These are phyloP conservation scores for Pelosia muscerda DNA, from an alignment of 2,888 invertebrate species.

Conservation along the genomic window DNA sequence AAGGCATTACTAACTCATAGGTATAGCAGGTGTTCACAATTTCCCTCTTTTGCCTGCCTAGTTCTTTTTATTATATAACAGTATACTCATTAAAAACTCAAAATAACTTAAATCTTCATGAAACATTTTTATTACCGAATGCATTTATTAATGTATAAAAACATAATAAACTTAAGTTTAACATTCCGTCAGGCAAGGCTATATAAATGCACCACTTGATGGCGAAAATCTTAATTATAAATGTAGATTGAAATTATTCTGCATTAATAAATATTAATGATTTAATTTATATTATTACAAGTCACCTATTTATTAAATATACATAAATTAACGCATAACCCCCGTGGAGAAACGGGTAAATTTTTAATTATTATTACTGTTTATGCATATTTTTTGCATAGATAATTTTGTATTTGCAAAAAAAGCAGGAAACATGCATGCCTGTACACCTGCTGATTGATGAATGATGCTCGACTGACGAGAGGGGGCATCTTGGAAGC, in stretches of 20 bases:
- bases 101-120: not conserved
- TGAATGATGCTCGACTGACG: no score
- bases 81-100: not conserved
- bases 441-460: no score
- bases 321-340: slow-evolving; percentile 29
- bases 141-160: slow-evolving; percentile 11
- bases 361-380: slow-evolving; percentile 1
- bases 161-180: slow-evolving; percentile 15
- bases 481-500: no score
- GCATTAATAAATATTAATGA: slow-evolving; percentile 32
- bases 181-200: slow-evolving; percentile 7
- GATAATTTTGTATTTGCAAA: not conserved
- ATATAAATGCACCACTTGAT: slow-evolving; percentile 1
- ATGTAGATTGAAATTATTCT: slow-evolving; percentile 36
- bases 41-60: not conserved
- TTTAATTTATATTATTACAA: slow-evolving; percentile 28
- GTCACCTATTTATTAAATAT: slow-evolving; percentile 30
- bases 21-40: not conserved
- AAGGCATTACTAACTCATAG: not conserved
- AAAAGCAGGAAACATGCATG: not conserved
- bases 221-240: slow-evolving; percentile 33
- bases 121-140: slow-evolving; percentile 3
- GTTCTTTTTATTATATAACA: not conserved
- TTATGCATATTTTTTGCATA: slow-evolving; percentile 3
- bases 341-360: slow-evolving; percentile 27